These are phyloP conservation scores for Helicolenus hilgendorfi DNA, from an alignment of 2,797 vertebrate genomes.

Conservation along the genomic window DNA sequence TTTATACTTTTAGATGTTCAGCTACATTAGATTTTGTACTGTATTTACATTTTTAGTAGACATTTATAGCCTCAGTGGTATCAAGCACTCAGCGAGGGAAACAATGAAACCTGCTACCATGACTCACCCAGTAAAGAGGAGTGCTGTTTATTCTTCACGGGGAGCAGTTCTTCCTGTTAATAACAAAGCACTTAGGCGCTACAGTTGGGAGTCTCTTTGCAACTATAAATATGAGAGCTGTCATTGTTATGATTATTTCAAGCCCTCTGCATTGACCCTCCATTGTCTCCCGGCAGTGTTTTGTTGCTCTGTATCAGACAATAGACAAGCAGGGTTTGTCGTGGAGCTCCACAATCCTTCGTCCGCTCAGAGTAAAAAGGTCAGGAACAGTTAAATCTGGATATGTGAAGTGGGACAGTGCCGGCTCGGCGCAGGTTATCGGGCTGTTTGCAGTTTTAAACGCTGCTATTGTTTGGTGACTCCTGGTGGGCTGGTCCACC, in stretches of 20 bases:
- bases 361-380: conserved; percentile 59
- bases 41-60: background rate
- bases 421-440: background rate
- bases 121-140: conserved; percentile 63
- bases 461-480: conserved; percentile 56
- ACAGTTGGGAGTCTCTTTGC: conserved; percentile 61
- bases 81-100: conserved; percentile 12
- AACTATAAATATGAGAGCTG: conserved; percentile 82
- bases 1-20: background rate
- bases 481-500: conserved; percentile 27
- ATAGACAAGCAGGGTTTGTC: conserved; percentile 51
- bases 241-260: conserved; percentile 84
- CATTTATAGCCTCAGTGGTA: conserved; percentile 4
- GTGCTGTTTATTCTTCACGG: conserved; percentile 64
- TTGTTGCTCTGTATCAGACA: conserved; percentile 64
- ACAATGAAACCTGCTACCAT: conserved; percentile 52
- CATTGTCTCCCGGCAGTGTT: conserved; percentile 77
- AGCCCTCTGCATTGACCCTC: conserved; percentile 64
- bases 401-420: conserved; percentile 34
- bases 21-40: background rate
- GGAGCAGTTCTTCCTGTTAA: conserved; percentile 74
- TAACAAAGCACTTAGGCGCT: conserved; percentile 67
- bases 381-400: conserved; percentile 72
- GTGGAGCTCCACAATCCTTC: conserved; percentile 58
- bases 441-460: conserved; percentile 24